phyloP scores from a whole-genome alignment of 2,888 invertebrate genomes.

The Limnephilus auricula region DNA sequence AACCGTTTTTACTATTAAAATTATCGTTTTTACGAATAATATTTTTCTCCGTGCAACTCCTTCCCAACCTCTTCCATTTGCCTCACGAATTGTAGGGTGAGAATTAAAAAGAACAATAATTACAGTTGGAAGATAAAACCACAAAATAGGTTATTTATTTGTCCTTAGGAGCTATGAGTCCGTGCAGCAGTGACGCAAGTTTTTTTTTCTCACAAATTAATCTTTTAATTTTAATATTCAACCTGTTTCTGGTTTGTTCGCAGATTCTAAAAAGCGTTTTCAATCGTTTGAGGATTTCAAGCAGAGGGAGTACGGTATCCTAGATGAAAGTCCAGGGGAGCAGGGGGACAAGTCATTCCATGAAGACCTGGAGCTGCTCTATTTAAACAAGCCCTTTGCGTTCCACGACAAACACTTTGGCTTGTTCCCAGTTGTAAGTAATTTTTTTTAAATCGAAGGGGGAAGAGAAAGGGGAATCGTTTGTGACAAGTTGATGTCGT shows the following conservation, averaged over 20 bases:
- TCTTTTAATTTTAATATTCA: neutral
- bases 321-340: neutral
- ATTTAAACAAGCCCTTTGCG: conserved; percentile 16
- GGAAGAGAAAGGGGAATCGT: neutral
- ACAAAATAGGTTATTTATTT: no score
- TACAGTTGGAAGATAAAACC: no score
- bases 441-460: neutral
- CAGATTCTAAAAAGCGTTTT: conserved; percentile 24
- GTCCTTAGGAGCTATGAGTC: no score
- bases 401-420: conserved; percentile 46
- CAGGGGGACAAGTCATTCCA: conserved; percentile 25
- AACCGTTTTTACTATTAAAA: no score
- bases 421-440: conserved; percentile 43
- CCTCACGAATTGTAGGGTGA: no score
- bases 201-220: no score
- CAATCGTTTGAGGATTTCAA: conserved; percentile 51
- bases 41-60: no score
- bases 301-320: conserved; percentile 34
- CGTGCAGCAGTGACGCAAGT: neutral
- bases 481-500: neutral
- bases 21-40: no score
- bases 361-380: conserved; percentile 45
- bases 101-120: no score
- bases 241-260: neutral
- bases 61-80: no score